These are phyloP conservation scores for Anomalospiza imberbis DNA, from an alignment of 2,797 vertebrate species.

Conservation along the genomic window DNA sequence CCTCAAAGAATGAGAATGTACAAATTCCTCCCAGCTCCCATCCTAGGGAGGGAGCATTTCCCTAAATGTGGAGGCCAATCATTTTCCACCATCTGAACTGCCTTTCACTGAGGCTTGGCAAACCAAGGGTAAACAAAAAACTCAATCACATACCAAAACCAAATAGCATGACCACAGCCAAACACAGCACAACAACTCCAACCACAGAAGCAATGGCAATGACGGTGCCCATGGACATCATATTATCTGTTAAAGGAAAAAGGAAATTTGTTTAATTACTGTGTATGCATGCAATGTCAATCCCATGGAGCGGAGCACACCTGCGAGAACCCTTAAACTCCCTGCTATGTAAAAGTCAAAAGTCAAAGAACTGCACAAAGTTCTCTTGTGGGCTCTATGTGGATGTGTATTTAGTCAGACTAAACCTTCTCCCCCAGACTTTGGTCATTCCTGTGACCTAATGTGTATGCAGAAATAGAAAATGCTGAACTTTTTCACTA, in stretches of 20 bases:
- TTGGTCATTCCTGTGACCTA: background rate
- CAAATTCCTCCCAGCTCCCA: background rate
- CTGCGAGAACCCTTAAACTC: background rate
- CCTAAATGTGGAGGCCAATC: background rate
- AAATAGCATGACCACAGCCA: conserved; percentile 12
- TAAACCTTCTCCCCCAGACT: background rate
- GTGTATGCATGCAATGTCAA: rapidly evolving
- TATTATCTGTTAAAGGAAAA: conserved; percentile 47
- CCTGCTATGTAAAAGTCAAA: background rate
- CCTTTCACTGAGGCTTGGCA: background rate
- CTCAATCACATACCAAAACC: conserved; percentile 53
- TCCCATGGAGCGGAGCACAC: background rate
- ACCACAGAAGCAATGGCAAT: background rate
- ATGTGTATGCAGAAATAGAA: background rate
- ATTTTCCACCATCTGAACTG: background rate
- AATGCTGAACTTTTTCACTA: background rate
- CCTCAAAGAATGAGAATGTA: background rate
- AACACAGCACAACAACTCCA: conserved; percentile 18
- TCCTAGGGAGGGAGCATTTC: background rate
- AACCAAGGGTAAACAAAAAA: background rate
- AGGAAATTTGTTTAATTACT: background rate
- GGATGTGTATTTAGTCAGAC: background rate
- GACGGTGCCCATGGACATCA: background rate
- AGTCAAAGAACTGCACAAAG: background rate
- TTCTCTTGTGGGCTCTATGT: background rate